Percentiles rank a stretch among this genome's conserved stretches.
phyloP scores from a whole-genome alignment of 37 sponge, comb jelly and placozoan species.

The Mnemiopsis leidyi region DNA sequence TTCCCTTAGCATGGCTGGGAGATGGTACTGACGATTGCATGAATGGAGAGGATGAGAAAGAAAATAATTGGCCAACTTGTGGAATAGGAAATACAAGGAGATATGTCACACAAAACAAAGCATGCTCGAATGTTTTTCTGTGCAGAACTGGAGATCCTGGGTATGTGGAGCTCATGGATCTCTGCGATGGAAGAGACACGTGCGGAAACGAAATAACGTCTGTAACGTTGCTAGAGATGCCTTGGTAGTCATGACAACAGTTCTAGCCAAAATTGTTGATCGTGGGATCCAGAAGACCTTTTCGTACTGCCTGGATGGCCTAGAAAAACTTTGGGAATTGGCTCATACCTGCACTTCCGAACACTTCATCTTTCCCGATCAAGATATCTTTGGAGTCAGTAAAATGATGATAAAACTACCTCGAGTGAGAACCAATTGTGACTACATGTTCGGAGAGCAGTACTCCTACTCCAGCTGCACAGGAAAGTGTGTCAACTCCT shows the following conservation, averaged over 20 bases:
- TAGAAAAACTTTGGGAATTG: neutral
- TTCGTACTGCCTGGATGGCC: too few relatives aligned
- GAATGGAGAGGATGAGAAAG: neutral
- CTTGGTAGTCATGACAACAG: too few relatives aligned
- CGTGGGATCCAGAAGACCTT: too few relatives aligned
- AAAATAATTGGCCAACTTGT: neutral
- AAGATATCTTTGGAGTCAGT: neutral
- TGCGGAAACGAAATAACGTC: neutral
- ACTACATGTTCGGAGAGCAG: neutral
- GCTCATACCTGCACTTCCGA: neutral
- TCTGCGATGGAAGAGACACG: neutral
- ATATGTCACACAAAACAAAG: neutral
- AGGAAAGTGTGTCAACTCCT: neutral
- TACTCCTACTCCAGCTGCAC: neutral
- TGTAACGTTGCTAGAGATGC: neutral
- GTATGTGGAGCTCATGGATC: neutral
- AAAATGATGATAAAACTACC: neutral
- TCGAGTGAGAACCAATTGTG: neutral
- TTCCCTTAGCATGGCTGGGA: neutral
- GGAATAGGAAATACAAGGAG: neutral
- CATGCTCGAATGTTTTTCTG: slow-evolving; percentile 5
- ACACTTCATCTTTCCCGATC: neutral
- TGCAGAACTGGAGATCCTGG: neutral
- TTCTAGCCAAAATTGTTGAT: too few relatives aligned
- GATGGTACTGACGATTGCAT: neutral